Conservation (phyloP, 2,797 vertebrate genomes). For the Merluccius polli region DNA sequence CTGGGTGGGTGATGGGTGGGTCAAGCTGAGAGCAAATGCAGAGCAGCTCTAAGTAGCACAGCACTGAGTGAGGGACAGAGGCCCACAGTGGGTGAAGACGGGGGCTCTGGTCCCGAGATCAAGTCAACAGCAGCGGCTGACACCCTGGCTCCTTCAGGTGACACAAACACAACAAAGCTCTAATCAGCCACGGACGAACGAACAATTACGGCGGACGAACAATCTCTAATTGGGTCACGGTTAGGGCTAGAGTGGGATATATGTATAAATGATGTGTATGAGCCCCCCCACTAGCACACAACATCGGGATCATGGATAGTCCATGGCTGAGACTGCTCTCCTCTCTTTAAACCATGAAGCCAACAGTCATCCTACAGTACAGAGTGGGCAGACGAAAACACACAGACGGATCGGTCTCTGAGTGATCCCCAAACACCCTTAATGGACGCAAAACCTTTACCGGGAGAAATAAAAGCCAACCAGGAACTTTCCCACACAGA, state of each 20-base stretch:
- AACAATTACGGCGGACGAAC: no score
- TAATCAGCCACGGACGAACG: neutral
- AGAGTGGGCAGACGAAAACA: conserved; percentile 49
- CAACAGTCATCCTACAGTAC: conserved; percentile 43
- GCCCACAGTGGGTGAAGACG: conserved; percentile 33
- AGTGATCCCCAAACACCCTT: conserved; percentile 1
- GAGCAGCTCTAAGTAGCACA: conserved; percentile 32
- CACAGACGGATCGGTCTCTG: conserved; percentile 36
- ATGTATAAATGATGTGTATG: neutral
- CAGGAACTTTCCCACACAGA: conserved; percentile 26
- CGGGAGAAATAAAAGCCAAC: conserved; percentile 13
- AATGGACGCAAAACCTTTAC: conserved; percentile 45
- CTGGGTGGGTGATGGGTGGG: neutral
- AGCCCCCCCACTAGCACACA: neutral
- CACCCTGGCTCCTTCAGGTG: conserved; percentile 4
- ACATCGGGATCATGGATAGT: neutral
- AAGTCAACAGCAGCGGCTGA: neutral
- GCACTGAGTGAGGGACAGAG: conserved; percentile 44
- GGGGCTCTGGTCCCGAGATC: conserved; percentile 29
- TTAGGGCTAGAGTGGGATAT: conserved; percentile 10
- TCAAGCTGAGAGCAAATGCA: conserved; percentile 33
- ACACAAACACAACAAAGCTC: conserved; percentile 31
- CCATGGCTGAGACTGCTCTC: conserved; percentile 16
- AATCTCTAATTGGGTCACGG: conserved; percentile 26
- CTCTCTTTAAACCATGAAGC: conserved; percentile 20